A percentile compares a stretch with the other conserved stretches of the same genome.
These are phyloP conservation scores for Pediacus dermestoides DNA, from an alignment of 2,888 invertebrate species.

Conservation along the genomic window DNA sequence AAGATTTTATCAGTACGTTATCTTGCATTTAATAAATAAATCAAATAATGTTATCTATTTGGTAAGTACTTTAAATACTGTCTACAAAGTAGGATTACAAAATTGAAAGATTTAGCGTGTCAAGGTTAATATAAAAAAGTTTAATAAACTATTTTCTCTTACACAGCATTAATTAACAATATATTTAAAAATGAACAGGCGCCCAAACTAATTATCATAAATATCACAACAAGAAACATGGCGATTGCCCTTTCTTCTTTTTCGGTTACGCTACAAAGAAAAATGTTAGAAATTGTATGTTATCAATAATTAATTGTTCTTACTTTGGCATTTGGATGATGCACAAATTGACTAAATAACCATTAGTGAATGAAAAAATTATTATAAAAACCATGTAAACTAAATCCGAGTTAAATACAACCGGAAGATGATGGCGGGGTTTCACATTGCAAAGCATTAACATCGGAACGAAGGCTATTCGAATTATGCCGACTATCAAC, in stretches of 20 bases:
- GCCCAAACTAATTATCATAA: neutral
- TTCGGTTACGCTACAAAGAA: neutral
- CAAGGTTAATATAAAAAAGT: no score
- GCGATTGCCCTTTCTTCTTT: neutral
- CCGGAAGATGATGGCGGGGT: conserved; percentile 71
- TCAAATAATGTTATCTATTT: no score
- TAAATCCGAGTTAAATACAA: conserved; percentile 68
- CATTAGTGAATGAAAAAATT: conserved; percentile 78
- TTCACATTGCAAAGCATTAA: conserved; percentile 83
- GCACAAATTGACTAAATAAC: conserved; percentile 81
- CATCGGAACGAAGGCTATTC: conserved; percentile 73
- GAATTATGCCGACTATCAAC: conserved; percentile 58
- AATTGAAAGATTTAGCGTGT: no score
- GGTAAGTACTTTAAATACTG: no score
- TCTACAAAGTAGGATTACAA: no score
- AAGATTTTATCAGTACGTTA: no score
- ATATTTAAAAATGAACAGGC: neutral
- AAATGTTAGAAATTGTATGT: neutral
- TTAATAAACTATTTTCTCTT: no score
- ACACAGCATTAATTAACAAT: neutral
- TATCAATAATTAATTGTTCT: conserved; percentile 3
- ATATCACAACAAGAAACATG: neutral
- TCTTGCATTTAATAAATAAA: no score
- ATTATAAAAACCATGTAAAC: conserved; percentile 74
- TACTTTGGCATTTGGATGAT: conserved; percentile 83